Base-by-base conservation (phyloP, 2,797 vertebrate species). In the Carduelis carduelis region DNA sequence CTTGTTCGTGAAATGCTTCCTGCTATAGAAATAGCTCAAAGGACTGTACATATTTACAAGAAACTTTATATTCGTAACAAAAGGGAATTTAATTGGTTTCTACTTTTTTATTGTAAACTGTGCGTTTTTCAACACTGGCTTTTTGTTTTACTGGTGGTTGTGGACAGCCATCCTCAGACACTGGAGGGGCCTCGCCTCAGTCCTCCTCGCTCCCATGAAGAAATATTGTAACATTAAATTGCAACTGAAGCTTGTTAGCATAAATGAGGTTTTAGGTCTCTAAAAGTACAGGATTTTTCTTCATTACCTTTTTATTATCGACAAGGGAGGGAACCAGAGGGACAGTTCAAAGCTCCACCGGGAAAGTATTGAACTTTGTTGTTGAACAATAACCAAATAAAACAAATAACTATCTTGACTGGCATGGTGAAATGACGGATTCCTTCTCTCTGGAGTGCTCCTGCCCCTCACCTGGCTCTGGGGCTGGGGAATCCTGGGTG, bases 71-170 rank as follows among this genome's bases (percentile, higher is more conserved):
- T 98, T 98, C 98, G 97, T 98, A 98, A 98, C 95, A 97, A 98
- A 98, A 97, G 96, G 98, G 96, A 98, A 98, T 98, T 98, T 97
- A 98, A 98, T 98, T 98, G 97, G 98, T 98, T 98, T 98, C 98
- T 98, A 98, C 98, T 98, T 98, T 98, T 98, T 98, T 98, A 98
- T 98, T 98, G 98, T 98, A 98, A 98, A 98, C 97, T 97, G 98
- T 98, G 98, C 55, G 97, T 98, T 98, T 98, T 98, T 98, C 98
- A 98, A 98, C 97, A 97, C 98, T 96, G 90, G 97, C 95, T 97
- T 98, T 98, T 97, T 97, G 96, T 97, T 98, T 97, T 96, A 90
- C 89, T 8, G 97, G 97, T 97, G 94, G 97, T 81, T 94, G 95
- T 92, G 97, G 97, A 93, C 93, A 95, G 97, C 96, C 96, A 94